phyloP scores from a whole-genome alignment of 1,140 invertebrate species.

The Mercenaria mercenaria region DNA sequence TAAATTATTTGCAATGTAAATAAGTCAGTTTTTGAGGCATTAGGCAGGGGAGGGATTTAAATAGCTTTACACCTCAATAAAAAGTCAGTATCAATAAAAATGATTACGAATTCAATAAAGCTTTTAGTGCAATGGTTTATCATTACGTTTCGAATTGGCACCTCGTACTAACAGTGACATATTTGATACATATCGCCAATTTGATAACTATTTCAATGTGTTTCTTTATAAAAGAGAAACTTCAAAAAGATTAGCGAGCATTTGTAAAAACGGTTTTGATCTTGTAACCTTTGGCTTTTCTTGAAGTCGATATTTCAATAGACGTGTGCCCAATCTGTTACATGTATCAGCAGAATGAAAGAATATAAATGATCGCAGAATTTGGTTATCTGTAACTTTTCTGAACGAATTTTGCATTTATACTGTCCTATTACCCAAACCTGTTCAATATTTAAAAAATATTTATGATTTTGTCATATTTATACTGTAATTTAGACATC shows the following conservation, averaged over 20 bases:
- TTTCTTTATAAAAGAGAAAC: slow-evolving; percentile 15
- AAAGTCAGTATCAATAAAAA: neutral
- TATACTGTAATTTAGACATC: no score
- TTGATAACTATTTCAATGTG: slow-evolving; percentile 28
- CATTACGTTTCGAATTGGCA: slow-evolving; percentile 16
- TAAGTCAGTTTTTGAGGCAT: neutral
- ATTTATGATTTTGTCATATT: no score
- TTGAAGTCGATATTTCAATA: neutral
- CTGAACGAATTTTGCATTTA: no score
- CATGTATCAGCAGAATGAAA: neutral
- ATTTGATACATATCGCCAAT: slow-evolving; percentile 27
- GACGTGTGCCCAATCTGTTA: neutral
- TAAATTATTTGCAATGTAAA: slow-evolving; percentile 10
- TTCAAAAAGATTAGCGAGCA: slow-evolving; percentile 2
- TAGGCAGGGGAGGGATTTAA: neutral
- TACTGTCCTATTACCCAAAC: no score
- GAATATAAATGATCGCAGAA: neutral
- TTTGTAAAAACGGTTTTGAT: neutral
- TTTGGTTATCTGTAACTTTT: neutral
- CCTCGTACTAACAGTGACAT: neutral
- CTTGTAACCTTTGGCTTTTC: neutral
- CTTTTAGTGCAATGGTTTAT: slow-evolving; percentile 15
- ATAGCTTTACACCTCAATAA: neutral
- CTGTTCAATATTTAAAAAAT: no score
- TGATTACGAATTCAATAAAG: slow-evolving; percentile 9